Base-by-base conservation (phyloP, 1,140 invertebrate genomes). In the Zaprionus lachaisei region DNA sequence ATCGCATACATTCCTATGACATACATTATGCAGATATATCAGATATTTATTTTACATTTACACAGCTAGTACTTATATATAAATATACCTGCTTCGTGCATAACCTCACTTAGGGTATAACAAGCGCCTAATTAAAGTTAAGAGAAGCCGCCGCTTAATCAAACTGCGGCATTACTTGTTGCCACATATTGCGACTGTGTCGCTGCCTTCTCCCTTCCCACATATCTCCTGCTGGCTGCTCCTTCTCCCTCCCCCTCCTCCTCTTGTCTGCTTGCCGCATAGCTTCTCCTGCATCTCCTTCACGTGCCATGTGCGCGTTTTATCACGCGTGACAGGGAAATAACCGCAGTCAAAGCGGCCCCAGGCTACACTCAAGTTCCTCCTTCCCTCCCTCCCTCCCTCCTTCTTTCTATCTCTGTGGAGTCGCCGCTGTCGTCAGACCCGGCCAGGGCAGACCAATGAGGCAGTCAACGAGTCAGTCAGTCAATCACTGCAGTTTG, bases 291-390 rank as follows among this genome's bases (percentile, higher is more conserved):
- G 37, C 54, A 47, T 28, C 49, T 24, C 41, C 78, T 80, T 80
- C 65, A 67, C 72, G 81, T 80, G 81, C 84, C 84, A 87, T 89
- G 78, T 89, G 84, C 71, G 72, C 65, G 37, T 72, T 75, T 68
- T 77, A 79, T 90, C 70, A 79, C 58, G 81, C 85, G 81, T 84
- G 85, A 89, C 85, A 90, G 72, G 24, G 51, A 84, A 89, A 89
- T 89, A 90, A 58, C 79, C 55, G 60, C 72, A 49, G 63, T 64
- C 61, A 24, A 55, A 54, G 57, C 65, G 57, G 67, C 55, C 66
- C 51, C 72, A 49, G 72, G 72, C 72, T 11, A 11, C n/a, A 3
- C 17, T 44, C 47, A 28, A 49, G 28, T 26, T 34, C 2, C 55
- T 14, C 54, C 34, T 11, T 14, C 37, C 2, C 15, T 7, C 4